Percentiles rank a stretch among this genome's conserved stretches.
Evolutionary conservation across 2,113 vertebrate genomes (phyloP).

Genomic region (Corydoras sp.): DNA sequence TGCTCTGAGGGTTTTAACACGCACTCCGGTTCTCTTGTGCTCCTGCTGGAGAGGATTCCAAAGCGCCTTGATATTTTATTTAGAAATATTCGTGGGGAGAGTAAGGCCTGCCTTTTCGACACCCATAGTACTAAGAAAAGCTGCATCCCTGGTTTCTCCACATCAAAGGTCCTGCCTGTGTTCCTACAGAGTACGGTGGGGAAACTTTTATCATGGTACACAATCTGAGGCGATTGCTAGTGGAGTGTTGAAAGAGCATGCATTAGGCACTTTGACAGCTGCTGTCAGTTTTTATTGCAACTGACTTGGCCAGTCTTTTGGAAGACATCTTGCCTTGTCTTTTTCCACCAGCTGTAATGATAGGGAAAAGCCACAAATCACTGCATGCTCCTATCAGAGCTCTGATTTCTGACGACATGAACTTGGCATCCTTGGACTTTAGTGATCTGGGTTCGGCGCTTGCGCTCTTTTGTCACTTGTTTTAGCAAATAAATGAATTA

Average conservation of each 20-base stretch:
- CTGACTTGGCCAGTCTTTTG: slow-evolving; percentile 42
- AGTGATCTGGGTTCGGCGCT: background rate
- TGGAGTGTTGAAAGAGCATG: slow-evolving; percentile 57
- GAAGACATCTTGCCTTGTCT: slow-evolving; percentile 44
- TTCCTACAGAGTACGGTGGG: slow-evolving; percentile 54
- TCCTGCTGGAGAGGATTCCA: slow-evolving; percentile 42
- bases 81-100: slow-evolving; percentile 53
- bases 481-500: no score
- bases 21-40: slow-evolving; percentile 25
- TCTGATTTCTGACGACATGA: slow-evolving; percentile 19
- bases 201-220: slow-evolving; percentile 57
- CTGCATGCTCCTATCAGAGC: slow-evolving; percentile 6
- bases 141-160: slow-evolving; percentile 45
- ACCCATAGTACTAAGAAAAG: slow-evolving; percentile 45
- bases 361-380: slow-evolving; percentile 24
- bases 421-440: background rate
- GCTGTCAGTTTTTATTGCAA: slow-evolving; percentile 46
- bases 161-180: slow-evolving; percentile 54
- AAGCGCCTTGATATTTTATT: slow-evolving; percentile 64
- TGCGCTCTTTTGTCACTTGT: slow-evolving; percentile 4
- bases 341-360: slow-evolving; percentile 24
- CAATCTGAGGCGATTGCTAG: slow-evolving; percentile 49
- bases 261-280: slow-evolving; percentile 47
- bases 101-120: slow-evolving; percentile 51
- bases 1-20: slow-evolving; percentile 10